Percentiles rank a stretch among this genome's conserved stretches.
Evolutionary conservation across 2,888 invertebrate species (phyloP).

Genomic region (Deroplatys truncata): DNA sequence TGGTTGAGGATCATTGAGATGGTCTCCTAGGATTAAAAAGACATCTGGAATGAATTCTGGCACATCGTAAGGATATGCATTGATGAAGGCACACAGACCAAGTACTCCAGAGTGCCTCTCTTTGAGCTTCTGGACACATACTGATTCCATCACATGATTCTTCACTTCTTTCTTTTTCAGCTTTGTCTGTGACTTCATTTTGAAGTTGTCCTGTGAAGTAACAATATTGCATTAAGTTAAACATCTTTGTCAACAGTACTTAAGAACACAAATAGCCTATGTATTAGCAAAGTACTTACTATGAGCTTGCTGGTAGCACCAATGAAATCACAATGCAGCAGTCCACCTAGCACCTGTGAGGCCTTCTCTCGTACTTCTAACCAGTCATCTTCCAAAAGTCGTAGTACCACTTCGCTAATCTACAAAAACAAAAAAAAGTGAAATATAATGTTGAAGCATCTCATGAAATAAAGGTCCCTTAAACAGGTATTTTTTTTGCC

Average conservation of each 20-base stretch:
- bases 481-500: too few relatives aligned
- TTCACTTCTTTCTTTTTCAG: constrained; percentile 38
- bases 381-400: constrained; percentile 63
- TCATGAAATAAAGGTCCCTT: too few relatives aligned
- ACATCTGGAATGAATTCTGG: constrained; percentile 73
- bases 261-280: not conserved
- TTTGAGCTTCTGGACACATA: constrained; percentile 18
- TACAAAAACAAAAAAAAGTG: constrained; percentile 37
- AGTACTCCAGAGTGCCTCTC: constrained; percentile 78
- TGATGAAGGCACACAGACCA: constrained; percentile 82
- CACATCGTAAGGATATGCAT: constrained; percentile 84
- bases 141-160: constrained; percentile 25
- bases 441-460: not conserved
- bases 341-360: constrained; percentile 74
- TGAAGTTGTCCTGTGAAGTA: constrained; percentile 51
- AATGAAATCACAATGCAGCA: constrained; percentile 81
- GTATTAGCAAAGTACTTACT: constrained; percentile 45
- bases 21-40: constrained; percentile 71
- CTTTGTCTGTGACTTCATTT: constrained; percentile 50
- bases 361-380: constrained; percentile 81
- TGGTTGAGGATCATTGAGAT: constrained; percentile 84
- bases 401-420: constrained; percentile 57
- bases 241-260: not conserved
- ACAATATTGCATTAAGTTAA: not conserved
- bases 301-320: constrained; percentile 54